These are phyloP conservation scores for Falcunculus frontatus DNA, from an alignment of 2,113 vertebrate genomes.

Conservation along the genomic window DNA sequence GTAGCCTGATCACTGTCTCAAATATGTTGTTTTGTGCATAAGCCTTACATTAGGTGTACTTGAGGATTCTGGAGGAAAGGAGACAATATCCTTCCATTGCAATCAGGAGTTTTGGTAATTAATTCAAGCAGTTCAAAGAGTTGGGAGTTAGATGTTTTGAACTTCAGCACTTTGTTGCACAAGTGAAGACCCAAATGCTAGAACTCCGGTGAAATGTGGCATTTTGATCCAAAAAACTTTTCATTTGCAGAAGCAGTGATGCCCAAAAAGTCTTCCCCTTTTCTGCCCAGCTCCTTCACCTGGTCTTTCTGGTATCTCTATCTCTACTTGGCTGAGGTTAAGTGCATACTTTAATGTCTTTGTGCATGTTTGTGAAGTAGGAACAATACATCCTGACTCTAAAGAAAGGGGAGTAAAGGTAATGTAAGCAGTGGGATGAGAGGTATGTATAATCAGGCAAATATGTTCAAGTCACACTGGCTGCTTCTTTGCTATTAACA, in stretches of 20 bases:
- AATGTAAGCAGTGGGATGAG: not conserved
- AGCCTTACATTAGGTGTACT: not conserved
- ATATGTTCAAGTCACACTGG: not conserved
- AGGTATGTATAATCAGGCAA: not conserved
- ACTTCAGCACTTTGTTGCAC: not conserved
- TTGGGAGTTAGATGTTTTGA: not conserved
- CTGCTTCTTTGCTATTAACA: not conserved
- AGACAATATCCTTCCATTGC: not conserved
- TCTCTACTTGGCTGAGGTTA: not conserved
- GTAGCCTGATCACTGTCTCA: not conserved
- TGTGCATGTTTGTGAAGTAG: not conserved
- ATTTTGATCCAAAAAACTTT: not conserved
- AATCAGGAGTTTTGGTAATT: not conserved
- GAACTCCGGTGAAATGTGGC: not conserved
- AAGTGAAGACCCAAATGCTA: not conserved
- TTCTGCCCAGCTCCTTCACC: not conserved
- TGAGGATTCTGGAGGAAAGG: not conserved
- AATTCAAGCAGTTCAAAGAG: not conserved
- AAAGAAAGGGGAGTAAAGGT: not conserved
- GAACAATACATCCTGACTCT: not conserved
- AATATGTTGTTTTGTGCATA: not conserved
- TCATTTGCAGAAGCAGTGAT: not conserved
- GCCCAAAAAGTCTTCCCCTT: not conserved
- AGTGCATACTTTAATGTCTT: not conserved
- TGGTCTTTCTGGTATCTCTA: not conserved